These are phyloP conservation scores for Pseudorhombus dupliciocellatus DNA, from an alignment of 2,113 vertebrate species.

Conservation along the genomic window DNA sequence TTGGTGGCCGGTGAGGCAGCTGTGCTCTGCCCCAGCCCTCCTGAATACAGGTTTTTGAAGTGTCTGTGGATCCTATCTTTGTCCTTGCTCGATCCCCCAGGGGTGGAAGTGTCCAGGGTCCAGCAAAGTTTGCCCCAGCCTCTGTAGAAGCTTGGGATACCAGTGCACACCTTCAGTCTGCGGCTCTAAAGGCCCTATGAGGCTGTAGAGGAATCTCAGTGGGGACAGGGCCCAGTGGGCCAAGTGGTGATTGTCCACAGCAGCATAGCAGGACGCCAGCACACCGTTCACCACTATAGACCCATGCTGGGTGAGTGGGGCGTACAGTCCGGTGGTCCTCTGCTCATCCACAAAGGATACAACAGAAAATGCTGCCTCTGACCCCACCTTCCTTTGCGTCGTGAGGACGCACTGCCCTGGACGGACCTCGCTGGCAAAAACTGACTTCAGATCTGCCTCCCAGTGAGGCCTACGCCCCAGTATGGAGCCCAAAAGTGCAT, in stretches of 20 bases:
- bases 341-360: constrained; percentile 81
- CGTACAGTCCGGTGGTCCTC: constrained; percentile 85
- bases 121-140: constrained; percentile 85
- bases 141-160: constrained; percentile 91
- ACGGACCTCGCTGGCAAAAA: constrained; percentile 88
- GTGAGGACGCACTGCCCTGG: constrained; percentile 90
- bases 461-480: not conserved
- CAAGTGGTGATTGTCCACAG: constrained; percentile 87
- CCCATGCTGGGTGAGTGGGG: constrained; percentile 92
- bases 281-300: constrained; percentile 92
- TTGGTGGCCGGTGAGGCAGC: constrained; percentile 24
- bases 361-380: constrained; percentile 69
- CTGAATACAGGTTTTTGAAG: constrained; percentile 34
- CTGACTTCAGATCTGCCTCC: constrained; percentile 75
- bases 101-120: constrained; percentile 90
- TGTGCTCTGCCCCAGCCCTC: constrained; percentile 38
- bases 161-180: constrained; percentile 90
- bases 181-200: constrained; percentile 76
- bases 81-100: constrained; percentile 79
- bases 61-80: constrained; percentile 40
- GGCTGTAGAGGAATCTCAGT: constrained; percentile 85
- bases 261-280: constrained; percentile 93
- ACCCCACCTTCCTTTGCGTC: not conserved
- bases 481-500: not conserved
- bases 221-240: constrained; percentile 93